Evolutionary conservation across 1,140 invertebrate species (phyloP).

Genomic region (Phthorimaea operculella): DNA sequence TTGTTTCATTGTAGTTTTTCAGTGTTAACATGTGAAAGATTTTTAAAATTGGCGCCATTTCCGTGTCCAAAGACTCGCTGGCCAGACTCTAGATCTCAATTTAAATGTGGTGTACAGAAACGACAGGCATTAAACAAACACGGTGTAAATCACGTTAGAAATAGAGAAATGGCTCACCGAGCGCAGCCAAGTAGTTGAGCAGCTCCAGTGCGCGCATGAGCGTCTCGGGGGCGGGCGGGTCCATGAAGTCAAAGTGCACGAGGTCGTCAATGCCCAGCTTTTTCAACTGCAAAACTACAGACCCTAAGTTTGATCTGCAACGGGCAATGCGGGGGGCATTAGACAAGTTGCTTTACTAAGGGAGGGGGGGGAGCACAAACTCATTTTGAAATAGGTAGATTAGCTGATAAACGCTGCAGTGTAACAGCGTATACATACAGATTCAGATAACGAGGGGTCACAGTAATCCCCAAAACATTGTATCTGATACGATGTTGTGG

Average conservation of each 20-base stretch:
- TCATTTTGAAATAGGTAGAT: too few species aligned
- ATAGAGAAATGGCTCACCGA: slow-evolving; percentile 63
- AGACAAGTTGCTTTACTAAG: slow-evolving; percentile 18
- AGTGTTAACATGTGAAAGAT: too few species aligned
- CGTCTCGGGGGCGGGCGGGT: slow-evolving; percentile 99
- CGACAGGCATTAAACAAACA: neutral
- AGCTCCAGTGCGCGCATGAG: slow-evolving; percentile 99
- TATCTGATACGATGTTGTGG: too few species aligned
- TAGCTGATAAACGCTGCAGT: too few species aligned
- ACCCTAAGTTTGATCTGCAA: slow-evolving; percentile 90
- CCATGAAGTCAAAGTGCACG: slow-evolving; percentile 99
- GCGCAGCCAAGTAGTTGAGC: slow-evolving; percentile 95
- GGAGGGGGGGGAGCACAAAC: neutral
- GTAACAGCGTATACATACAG: too few species aligned
- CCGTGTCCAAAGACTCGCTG: too few species aligned
- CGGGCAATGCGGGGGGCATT: slow-evolving; percentile 37
- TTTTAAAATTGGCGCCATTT: too few species aligned
- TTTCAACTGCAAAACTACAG: slow-evolving; percentile 97
- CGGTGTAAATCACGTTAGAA: neutral
- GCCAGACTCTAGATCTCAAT: too few species aligned
- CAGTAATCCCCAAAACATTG: too few species aligned
- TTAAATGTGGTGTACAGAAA: too few species aligned
- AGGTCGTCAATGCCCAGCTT: slow-evolving; percentile 99
- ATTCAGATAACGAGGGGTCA: too few species aligned
- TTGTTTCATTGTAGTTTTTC: too few species aligned